phyloP scores from a whole-genome alignment of 2,113 vertebrate species.

The Otocyon megalotis region DNA sequence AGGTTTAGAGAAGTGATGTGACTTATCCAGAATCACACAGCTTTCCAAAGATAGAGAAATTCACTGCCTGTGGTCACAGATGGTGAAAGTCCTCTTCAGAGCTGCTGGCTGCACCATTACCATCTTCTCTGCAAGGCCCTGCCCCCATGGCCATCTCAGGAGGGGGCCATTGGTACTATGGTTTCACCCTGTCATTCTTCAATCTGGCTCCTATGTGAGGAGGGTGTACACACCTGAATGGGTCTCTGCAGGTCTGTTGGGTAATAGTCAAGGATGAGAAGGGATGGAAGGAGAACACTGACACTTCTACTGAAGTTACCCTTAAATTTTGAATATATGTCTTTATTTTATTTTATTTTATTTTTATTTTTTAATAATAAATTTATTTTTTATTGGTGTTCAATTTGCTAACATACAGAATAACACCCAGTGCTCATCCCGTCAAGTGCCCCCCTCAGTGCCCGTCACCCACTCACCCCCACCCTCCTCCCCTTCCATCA shows the following conservation, averaged over 20 bases:
- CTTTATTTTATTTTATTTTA: too few relatives aligned
- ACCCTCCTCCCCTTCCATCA: too few relatives aligned
- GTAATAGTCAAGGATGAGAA: not conserved
- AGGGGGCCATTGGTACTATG: accelerated
- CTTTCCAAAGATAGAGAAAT: not conserved
- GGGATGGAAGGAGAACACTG: too few relatives aligned
- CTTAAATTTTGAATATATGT: not conserved
- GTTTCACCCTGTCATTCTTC: not conserved
- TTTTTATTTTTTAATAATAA: too few relatives aligned
- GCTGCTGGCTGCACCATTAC: accelerated
- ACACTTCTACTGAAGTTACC: accelerated
- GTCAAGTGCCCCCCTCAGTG: too few relatives aligned
- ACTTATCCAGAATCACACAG: accelerated
- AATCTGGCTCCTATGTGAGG: accelerated
- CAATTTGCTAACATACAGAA: too few relatives aligned
- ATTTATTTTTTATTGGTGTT: too few relatives aligned
- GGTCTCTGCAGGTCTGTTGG: not conserved
- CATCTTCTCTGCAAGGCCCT: accelerated
- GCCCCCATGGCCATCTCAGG: accelerated
- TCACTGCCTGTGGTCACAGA: accelerated
- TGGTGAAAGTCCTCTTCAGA: not conserved
- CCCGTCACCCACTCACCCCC: too few relatives aligned
- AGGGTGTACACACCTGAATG: not conserved
- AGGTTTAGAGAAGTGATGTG: accelerated
- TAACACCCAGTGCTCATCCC: too few relatives aligned